A percentile compares a stretch with the other conserved stretches of the same genome.
phyloP scores from a whole-genome alignment of 2,888 invertebrate genomes.

The Erannis defoliaria region DNA sequence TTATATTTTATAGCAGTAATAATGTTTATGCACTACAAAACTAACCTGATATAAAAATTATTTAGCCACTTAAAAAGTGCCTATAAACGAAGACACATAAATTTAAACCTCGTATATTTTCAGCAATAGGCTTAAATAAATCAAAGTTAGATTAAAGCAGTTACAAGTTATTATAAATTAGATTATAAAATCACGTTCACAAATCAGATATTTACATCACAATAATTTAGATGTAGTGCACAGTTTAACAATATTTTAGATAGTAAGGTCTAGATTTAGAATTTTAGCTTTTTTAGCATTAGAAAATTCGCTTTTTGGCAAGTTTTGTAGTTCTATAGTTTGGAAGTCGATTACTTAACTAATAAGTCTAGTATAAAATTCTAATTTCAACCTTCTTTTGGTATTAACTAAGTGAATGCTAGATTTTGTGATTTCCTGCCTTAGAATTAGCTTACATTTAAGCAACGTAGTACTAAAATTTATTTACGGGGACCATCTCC shows the following conservation, averaged over 20 bases:
- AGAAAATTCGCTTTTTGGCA: constrained; percentile 78
- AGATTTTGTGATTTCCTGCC: constrained; percentile 76
- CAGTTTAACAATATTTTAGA: constrained; percentile 72
- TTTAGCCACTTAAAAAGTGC: constrained; percentile 79
- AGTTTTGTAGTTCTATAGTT: constrained; percentile 73
- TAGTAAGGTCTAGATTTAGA: constrained; percentile 57
- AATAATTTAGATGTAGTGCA: constrained; percentile 70
- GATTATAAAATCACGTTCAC: constrained; percentile 56
- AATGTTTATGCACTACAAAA: constrained; percentile 64
- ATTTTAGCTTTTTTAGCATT: constrained; percentile 82
- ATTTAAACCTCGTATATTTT: constrained; percentile 54
- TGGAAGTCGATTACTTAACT: constrained; percentile 68
- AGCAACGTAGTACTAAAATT: constrained; percentile 68
- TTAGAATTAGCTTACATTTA: constrained; percentile 72
- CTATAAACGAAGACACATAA: constrained; percentile 67
- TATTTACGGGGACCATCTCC: constrained; percentile 83
- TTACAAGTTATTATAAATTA: constrained; percentile 53
- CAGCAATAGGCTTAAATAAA: constrained; percentile 50
- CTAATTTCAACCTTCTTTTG: constrained; percentile 61
- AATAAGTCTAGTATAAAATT: constrained; percentile 61
- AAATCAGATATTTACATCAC: constrained; percentile 62
- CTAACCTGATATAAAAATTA: constrained; percentile 53
- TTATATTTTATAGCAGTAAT: constrained; percentile 67
- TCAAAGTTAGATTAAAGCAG: constrained; percentile 58
- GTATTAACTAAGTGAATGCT: constrained; percentile 68